Evolutionary conservation across 2,888 invertebrate species (phyloP), one percentile per base, ranked within the genome.

Genomic region (Athalia cordata): DNA sequence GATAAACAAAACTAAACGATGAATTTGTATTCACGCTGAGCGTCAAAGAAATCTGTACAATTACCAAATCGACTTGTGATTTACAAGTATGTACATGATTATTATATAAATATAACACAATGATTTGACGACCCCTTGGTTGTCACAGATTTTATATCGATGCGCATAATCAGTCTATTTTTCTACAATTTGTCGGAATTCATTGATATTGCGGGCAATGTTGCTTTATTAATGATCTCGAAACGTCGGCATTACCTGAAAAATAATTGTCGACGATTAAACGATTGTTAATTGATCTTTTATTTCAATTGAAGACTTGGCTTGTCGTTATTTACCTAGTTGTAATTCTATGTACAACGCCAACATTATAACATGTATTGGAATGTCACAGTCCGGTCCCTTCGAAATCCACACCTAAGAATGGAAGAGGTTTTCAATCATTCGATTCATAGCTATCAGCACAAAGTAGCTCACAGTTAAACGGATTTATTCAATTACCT

Each of bases 311-410:
- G 7, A 7, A 59, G 50, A n/a, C 29, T 6, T 11, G 9, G 1
- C 29, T 11, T 68, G 59, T 50, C 3, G 50, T 61, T 81, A 82
- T 85, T 88, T 90, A 92, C 94, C 94, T 88, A 93, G 89, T 88
- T 93, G 92, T 64, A 94, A 88, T 88, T 94, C 93, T 81, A 94
- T 93, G 84, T 94, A 94, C 80, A 94, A 90, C 3, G 93, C 93
- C 65, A 94, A 87, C 92, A 93, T 93, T 64, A 94, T 91, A 77
- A 94, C 93, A 83, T 94, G 93, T 74, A 93, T 92, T 7, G 94
- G 94, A 79, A 93, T 91, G 85, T 92, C 92, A 77, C 91, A 89
- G 59, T 89, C 87, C 66, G 89, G 86, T 50, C 91, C 90, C 84
- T 91, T 91, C 3, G 92, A 90, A 83, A 92, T 90, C 92, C 93